phyloP scores from a whole-genome alignment of 2,797 vertebrate genomes.

The Ara ararauna region DNA sequence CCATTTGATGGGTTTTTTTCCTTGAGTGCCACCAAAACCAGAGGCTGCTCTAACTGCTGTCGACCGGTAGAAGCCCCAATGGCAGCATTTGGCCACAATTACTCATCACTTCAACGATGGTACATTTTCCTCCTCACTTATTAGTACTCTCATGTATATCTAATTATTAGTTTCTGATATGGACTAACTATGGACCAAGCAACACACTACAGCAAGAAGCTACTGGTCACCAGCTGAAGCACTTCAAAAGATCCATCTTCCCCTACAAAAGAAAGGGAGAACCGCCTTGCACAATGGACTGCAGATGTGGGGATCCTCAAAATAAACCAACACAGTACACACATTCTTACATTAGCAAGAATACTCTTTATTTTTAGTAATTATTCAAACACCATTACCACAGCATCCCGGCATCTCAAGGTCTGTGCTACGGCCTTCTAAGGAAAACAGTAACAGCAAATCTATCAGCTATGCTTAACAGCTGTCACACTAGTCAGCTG shows the following conservation, averaged over 20 bases:
- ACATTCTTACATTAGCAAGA: neutral
- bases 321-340: neutral
- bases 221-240: neutral
- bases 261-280: neutral
- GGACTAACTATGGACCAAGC: neutral
- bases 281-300: neutral
- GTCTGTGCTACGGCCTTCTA: neutral
- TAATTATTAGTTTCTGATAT: neutral
- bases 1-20: neutral
- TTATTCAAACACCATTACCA: neutral
- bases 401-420: neutral
- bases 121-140: neutral
- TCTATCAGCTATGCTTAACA: neutral
- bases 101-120: accelerated
- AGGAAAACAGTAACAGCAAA: neutral
- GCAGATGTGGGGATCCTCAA: neutral
- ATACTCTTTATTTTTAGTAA: neutral
- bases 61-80: neutral
- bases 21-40: neutral
- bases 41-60: neutral
- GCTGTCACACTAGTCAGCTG: neutral
- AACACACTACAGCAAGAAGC: neutral
- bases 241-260: neutral
- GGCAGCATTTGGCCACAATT: neutral
- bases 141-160: accelerated